Conservation (phyloP, 1,140 invertebrate genomes). For the Zaprionus davidi region DNA sequence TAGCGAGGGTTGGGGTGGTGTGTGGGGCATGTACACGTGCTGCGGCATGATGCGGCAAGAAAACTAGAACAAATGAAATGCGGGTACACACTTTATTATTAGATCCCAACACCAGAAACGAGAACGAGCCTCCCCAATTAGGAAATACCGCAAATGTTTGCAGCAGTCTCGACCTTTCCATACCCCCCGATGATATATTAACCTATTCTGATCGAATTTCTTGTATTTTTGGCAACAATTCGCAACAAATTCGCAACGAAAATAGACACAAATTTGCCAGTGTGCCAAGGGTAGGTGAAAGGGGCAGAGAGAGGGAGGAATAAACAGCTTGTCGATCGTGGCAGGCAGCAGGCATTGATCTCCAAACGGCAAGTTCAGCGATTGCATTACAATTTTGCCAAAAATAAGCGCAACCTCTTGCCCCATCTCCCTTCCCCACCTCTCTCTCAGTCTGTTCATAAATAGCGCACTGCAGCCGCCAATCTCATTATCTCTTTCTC, state of each 20-base stretch:
- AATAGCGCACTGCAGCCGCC: conserved; percentile 21
- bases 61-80: background rate
- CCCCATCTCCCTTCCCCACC: background rate
- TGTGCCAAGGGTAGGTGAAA: background rate
- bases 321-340: background rate
- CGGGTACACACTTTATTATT: background rate
- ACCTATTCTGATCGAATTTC: background rate
- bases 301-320: background rate
- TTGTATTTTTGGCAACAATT: conserved; percentile 5
- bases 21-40: conserved; percentile 2
- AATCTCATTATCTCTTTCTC: background rate
- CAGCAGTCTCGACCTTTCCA: background rate
- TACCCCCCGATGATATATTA: too few species aligned
- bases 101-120: background rate
- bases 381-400: conserved; percentile 47
- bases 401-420: conserved; percentile 30
- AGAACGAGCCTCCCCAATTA: background rate
- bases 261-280: background rate
- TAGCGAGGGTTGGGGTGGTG: background rate
- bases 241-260: background rate
- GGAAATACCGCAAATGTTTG: conserved; percentile 6
- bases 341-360: conserved; percentile 24
- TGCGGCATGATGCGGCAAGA: conserved; percentile 1
- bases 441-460: background rate
- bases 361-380: conserved; percentile 41